Percentiles rank a stretch among this genome's conserved stretches.
Conservation (phyloP, 1,140 invertebrate species). For the Temnothorax longispinosus region DNA sequence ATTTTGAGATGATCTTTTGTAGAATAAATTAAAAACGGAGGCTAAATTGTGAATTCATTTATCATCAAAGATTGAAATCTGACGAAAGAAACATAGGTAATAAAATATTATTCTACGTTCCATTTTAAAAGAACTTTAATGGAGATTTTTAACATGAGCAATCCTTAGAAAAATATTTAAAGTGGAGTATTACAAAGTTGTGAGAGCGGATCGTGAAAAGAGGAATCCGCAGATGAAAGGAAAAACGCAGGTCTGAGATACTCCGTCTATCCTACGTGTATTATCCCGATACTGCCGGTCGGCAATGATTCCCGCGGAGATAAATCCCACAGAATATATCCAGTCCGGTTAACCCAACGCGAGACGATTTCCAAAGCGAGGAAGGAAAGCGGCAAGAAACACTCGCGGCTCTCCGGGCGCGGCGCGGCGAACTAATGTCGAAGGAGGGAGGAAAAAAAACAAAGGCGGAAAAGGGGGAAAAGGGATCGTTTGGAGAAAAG, state of each 20-base stretch:
- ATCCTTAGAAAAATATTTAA: slow-evolving; percentile 36
- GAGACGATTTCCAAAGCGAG: slow-evolving; percentile 45
- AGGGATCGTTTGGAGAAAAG: slow-evolving; percentile 51
- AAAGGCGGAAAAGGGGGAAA: background rate
- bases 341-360: slow-evolving; percentile 42
- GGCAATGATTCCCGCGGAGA: slow-evolving; percentile 42
- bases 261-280: background rate
- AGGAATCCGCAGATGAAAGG: slow-evolving; percentile 14
- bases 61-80: slow-evolving; percentile 18
- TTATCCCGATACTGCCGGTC: slow-evolving; percentile 39
- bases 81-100: background rate
- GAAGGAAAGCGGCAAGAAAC: slow-evolving; percentile 39
- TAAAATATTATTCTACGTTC: slow-evolving; percentile 21
- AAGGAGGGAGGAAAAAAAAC: slow-evolving; percentile 5
- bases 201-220: background rate
- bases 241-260: slow-evolving; percentile 22
- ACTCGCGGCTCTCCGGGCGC: slow-evolving; percentile 3
- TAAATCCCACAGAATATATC: slow-evolving; percentile 52
- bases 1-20: background rate
- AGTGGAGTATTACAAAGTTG: slow-evolving; percentile 12
- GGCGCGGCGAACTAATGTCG: slow-evolving; percentile 1
- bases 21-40: background rate
- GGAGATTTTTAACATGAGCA: slow-evolving; percentile 16
- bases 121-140: slow-evolving; percentile 19
- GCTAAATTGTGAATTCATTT: background rate